A percentile compares a stretch with the other conserved stretches of the same genome.
phyloP scores from a whole-genome alignment of 2,797 vertebrate species.

The Lutjanus campechanus region DNA sequence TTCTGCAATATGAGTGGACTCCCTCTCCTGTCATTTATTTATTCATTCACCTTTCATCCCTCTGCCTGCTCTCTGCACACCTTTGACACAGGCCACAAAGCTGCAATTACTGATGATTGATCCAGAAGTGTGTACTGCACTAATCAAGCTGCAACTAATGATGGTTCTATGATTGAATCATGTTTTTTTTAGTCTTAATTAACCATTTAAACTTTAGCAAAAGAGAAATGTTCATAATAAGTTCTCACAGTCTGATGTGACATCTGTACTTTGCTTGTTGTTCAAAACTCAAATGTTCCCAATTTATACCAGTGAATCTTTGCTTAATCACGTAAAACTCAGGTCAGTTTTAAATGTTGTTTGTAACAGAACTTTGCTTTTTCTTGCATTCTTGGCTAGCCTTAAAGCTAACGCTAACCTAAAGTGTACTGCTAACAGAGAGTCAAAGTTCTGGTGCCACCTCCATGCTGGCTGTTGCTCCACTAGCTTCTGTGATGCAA shows the following conservation, averaged over 20 bases:
- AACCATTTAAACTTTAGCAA: neutral
- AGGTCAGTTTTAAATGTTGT: too few species aligned
- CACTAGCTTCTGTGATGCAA: too few species aligned
- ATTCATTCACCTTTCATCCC: slow-evolving; percentile 33
- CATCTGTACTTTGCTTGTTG: too few species aligned
- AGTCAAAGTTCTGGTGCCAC: too few species aligned
- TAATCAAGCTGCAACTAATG: neutral
- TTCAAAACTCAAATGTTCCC: too few species aligned
- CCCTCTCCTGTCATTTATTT: slow-evolving; percentile 24
- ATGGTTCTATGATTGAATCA: neutral
- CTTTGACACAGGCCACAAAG: neutral
- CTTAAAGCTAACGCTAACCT: too few species aligned
- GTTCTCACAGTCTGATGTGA: neutral
- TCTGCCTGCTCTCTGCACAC: neutral
- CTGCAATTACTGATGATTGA: slow-evolving; percentile 17
- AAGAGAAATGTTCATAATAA: neutral
- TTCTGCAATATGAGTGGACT: neutral
- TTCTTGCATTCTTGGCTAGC: too few species aligned
- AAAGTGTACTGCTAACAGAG: too few species aligned
- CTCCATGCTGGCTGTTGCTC: too few species aligned
- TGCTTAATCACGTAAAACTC: too few species aligned
- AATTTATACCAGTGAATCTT: too few species aligned
- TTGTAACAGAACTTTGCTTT: too few species aligned
- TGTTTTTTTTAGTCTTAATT: neutral
- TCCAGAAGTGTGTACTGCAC: neutral